Evolutionary conservation across 2,113 vertebrate genomes (phyloP), one percentile per base, ranked within the genome.

Genomic region (Paramisgurnus dabryanus): DNA sequence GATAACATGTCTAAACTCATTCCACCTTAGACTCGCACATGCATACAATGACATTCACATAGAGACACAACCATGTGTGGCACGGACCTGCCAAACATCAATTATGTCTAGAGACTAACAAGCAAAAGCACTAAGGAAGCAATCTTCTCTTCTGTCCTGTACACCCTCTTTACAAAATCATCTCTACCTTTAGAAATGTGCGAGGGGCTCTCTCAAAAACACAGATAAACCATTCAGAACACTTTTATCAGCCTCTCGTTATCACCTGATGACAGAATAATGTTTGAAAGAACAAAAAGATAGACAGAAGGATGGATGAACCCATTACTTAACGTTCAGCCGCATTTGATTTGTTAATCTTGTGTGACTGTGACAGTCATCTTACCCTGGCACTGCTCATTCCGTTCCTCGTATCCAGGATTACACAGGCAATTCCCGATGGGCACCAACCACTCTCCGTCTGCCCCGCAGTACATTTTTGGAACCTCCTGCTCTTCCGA

Each of bases 381-480:
- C 93, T 91, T 95, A 99, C 98, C 96, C 95, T 97, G 98, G 90
- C 98, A 98, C 88, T 96, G 95, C 75, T 95, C 92, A 34, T 87
- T 96, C 78, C 93, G 93, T 72, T 99, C 96, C 87, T 99, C 97
- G 0, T 95, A 97, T 88, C 98, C 98, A 72, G 96, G 96, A 15
- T 98, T 96, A 88, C 98, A 99, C 17, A 98, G 81, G 78, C 98
- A 99, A 92, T 96, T 98, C 91, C 98, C 98, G 90, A 99, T 99
- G 85, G 98, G 98, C 78, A 99, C 98, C 93, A 99, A 91, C 98
- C 98, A 99, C 80, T 99, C 98, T 0, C 98, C 98, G 83, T 99
- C 98, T 79, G 98, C 96, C 80, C 98, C 97, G 1, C 98, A 99
- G 92, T 99, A 98, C 98, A 99, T 99, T 92, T 98, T 98, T 82